Conservation (phyloP, 2,797 vertebrate genomes). For the Chiloscyllium punctatum region DNA sequence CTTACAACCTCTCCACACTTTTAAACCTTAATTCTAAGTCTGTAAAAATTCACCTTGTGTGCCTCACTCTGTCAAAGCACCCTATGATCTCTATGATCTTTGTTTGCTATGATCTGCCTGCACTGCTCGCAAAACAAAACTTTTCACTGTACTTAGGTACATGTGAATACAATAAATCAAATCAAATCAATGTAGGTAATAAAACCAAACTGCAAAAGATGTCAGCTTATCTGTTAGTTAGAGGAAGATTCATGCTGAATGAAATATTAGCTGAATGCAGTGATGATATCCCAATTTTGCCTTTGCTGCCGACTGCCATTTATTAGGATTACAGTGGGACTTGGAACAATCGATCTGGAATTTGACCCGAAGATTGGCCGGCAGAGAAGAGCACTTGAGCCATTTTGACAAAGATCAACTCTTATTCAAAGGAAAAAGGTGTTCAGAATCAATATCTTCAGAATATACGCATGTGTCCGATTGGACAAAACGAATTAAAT, state of each 20-base stretch:
- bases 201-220: background rate
- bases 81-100: too few relatives aligned
- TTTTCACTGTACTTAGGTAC: too few relatives aligned
- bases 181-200: too few relatives aligned
- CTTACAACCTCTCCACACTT: too few relatives aligned
- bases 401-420: background rate
- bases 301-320: background rate
- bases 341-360: too few relatives aligned
- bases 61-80: too few relatives aligned
- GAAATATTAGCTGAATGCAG: background rate
- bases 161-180: too few relatives aligned
- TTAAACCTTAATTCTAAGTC: too few relatives aligned
- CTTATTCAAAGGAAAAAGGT: background rate
- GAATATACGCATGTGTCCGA: background rate
- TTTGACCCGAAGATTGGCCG: background rate
- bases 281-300: background rate
- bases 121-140: too few relatives aligned
- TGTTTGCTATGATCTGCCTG: too few relatives aligned
- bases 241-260: background rate
- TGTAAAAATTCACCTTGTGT: too few relatives aligned
- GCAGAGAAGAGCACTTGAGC: background rate
- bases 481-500: background rate
- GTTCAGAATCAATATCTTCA: background rate
- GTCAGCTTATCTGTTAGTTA: background rate
- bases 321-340: too few relatives aligned